A percentile compares a stretch with the other conserved stretches of the same genome.
Conservation (phyloP, 2,113 vertebrate species). For the Otis tarda region DNA sequence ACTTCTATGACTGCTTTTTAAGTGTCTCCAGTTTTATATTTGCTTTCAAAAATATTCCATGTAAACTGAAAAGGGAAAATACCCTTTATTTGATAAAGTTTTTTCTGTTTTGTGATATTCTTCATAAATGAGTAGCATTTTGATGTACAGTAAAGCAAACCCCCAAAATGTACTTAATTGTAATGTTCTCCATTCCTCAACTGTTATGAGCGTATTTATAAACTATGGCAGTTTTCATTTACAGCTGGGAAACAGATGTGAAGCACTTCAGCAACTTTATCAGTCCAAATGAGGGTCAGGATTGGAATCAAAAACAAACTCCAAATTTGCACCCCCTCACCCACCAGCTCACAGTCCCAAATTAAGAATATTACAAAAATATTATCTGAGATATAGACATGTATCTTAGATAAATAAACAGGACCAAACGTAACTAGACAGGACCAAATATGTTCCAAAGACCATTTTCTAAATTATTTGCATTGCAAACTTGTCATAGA, state of each 20-base stretch:
- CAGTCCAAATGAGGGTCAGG: not conserved
- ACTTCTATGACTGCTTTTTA: not conserved
- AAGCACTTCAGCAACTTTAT: not conserved
- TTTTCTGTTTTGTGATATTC: not conserved
- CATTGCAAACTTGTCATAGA: not conserved
- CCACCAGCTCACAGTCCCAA: not conserved
- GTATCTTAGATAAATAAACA: not conserved
- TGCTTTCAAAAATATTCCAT: not conserved
- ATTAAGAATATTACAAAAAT: not conserved
- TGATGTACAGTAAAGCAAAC: not conserved
- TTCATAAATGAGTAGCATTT: not conserved
- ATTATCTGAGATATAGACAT: not conserved
- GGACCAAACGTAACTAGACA: not conserved
- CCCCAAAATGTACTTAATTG: fast-evolving
- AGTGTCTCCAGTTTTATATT: not conserved
- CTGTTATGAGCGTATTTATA: not conserved
- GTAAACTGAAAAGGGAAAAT: not conserved
- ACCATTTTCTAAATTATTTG: not conserved
- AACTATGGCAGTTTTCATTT: not conserved
- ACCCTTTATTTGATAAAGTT: not conserved
- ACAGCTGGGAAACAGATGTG: not conserved
- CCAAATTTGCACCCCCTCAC: not conserved
- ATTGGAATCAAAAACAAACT: not conserved
- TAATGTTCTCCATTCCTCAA: not conserved
- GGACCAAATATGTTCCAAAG: not conserved